Evolutionary conservation across 2,113 vertebrate genomes (phyloP).

Genomic region (Cercocebus atys): DNA sequence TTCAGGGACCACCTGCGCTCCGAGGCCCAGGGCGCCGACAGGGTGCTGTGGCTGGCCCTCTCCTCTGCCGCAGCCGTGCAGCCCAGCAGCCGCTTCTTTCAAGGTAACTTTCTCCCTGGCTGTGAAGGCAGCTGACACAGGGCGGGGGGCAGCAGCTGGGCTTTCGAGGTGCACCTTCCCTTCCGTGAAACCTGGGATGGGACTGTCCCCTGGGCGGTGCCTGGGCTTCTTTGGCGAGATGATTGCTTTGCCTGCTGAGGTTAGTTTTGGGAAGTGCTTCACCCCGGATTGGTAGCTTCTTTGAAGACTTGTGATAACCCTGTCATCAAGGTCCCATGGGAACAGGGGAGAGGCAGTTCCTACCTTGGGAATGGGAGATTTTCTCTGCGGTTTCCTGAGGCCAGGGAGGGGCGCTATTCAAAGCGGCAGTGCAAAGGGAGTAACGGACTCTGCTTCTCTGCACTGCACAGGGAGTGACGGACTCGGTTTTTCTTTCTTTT

Average conservation of each 20-base stretch:
- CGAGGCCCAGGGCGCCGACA: constrained; percentile 88
- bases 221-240: accelerated
- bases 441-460: background rate
- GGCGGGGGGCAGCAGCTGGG: background rate
- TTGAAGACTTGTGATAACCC: background rate
- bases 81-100: constrained; percentile 88
- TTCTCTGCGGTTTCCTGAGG: background rate
- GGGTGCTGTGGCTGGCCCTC: constrained; percentile 84
- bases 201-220: too few relatives aligned
- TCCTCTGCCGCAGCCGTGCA: constrained; percentile 78
- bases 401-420: background rate
- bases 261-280: background rate
- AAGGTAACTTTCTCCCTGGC: constrained; percentile 79
- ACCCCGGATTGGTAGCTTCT: background rate
- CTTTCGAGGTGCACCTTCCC: background rate
- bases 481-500: background rate
- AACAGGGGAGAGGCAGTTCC: background rate
- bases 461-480: accelerated
- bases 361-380: accelerated
- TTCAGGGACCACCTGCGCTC: constrained; percentile 88
- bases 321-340: background rate
- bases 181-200: background rate
- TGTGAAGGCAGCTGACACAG: background rate
- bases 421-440: accelerated
- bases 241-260: background rate